phyloP scores from a whole-genome alignment of 2,797 vertebrate genomes.

The Gallinago stenura region DNA sequence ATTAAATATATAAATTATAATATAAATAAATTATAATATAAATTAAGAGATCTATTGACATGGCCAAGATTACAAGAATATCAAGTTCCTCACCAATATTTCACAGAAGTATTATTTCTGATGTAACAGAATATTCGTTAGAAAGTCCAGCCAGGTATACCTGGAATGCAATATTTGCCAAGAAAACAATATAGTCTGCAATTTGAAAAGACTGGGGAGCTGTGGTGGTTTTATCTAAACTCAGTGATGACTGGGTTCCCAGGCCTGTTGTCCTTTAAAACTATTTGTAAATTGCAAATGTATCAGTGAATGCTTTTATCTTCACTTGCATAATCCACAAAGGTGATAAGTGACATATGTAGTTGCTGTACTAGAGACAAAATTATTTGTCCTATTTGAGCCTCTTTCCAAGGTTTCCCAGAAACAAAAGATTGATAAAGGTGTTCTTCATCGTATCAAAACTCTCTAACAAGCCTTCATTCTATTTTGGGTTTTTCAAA shows the following conservation, averaged over 20 bases:
- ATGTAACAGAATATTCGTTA: neutral
- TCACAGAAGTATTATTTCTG: neutral
- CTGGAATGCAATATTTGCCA: neutral
- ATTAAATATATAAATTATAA: no score
- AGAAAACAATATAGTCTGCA: neutral
- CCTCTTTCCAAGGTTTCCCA: neutral
- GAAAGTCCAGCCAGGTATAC: neutral
- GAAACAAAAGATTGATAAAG: neutral
- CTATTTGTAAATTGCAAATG: neutral
- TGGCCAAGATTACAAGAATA: neutral
- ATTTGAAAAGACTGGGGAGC: neutral
- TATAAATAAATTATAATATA: no score
- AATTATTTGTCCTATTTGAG: neutral
- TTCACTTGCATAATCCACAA: neutral
- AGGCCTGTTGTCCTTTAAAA: neutral
- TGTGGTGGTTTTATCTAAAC: neutral
- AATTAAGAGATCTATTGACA: neutral
- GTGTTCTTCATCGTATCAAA: neutral
- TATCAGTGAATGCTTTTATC: neutral
- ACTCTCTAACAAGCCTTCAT: neutral
- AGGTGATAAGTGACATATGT: neutral
- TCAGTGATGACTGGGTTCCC: neutral
- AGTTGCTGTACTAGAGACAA: neutral
- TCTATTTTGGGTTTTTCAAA: neutral
- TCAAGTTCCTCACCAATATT: neutral